Conservation (phyloP, 1,140 invertebrate genomes). For the Anastatus disparis region DNA sequence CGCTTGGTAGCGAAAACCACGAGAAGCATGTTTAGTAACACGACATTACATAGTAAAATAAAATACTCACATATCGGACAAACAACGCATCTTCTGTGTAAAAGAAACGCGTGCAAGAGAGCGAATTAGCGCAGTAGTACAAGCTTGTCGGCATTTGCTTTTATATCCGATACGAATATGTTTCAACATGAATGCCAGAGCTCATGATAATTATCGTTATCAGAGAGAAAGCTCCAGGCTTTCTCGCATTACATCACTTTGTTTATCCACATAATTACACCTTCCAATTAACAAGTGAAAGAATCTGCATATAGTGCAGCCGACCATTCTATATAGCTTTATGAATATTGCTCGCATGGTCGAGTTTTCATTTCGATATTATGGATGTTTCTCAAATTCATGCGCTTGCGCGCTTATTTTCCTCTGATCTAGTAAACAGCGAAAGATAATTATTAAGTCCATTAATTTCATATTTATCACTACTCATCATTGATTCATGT, state of each 20-base stretch:
- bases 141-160: conserved; percentile 2
- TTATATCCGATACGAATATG: not conserved
- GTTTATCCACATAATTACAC: not conserved
- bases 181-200: not conserved
- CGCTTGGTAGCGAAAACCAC: no score
- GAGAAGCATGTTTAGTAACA: no score
- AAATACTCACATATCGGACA: conserved; percentile 27
- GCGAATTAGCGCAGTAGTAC: not conserved
- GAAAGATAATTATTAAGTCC: not conserved
- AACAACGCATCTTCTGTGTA: not conserved
- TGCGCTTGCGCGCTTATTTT: not conserved
- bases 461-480: not conserved
- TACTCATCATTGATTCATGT: not conserved
- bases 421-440: not conserved
- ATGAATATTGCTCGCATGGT: no score
- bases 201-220: not conserved
- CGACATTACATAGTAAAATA: no score
- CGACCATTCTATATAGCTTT: no score
- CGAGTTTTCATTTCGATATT: no score
- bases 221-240: not conserved
- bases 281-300: conserved; percentile 1
- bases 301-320: not conserved
- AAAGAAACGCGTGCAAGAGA: not conserved
- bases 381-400: not conserved
- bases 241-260: not conserved